Conservation (phyloP, 2,113 vertebrate species). For the Spea multiplicata region DNA sequence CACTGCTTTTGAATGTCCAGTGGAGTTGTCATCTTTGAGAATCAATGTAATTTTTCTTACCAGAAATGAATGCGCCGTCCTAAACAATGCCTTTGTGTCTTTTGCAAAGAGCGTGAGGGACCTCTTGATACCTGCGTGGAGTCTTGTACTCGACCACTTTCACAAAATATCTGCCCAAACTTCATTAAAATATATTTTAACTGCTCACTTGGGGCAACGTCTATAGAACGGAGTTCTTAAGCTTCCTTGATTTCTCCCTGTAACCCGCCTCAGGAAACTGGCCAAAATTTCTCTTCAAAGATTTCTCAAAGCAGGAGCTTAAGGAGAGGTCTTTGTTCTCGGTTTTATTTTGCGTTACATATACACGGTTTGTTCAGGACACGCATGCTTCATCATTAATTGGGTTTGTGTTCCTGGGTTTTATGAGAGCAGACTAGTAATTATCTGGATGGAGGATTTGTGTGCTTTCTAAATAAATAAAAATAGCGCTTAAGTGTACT, state of each 20-base stretch:
- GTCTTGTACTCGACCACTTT: neutral
- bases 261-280: slow-evolving; percentile 34
- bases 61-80: too few species aligned
- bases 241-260: slow-evolving; percentile 24
- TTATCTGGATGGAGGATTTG: neutral
- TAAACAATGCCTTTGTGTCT: too few species aligned
- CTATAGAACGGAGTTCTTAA: slow-evolving; percentile 1
- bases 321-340: slow-evolving; percentile 15
- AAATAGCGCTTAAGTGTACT: neutral
- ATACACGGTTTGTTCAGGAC: neutral
- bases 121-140: neutral
- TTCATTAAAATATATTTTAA: slow-evolving; percentile 12
- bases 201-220: neutral
- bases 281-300: slow-evolving; percentile 18
- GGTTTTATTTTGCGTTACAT: neutral
- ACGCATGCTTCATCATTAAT: neutral
- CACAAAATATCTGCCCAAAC: neutral
- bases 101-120: too few species aligned
- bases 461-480: neutral
- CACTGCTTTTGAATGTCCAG: too few species aligned
- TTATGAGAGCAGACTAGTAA: slow-evolving; percentile 6
- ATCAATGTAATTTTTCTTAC: too few species aligned
- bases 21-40: too few species aligned
- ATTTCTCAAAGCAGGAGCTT: neutral
- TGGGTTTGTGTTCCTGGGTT: neutral